A percentile compares a stretch with the other conserved stretches of the same genome.
These are phyloP conservation scores for Carollia perspicillata DNA, from an alignment of 2,113 vertebrate genomes.

Conservation along the genomic window DNA sequence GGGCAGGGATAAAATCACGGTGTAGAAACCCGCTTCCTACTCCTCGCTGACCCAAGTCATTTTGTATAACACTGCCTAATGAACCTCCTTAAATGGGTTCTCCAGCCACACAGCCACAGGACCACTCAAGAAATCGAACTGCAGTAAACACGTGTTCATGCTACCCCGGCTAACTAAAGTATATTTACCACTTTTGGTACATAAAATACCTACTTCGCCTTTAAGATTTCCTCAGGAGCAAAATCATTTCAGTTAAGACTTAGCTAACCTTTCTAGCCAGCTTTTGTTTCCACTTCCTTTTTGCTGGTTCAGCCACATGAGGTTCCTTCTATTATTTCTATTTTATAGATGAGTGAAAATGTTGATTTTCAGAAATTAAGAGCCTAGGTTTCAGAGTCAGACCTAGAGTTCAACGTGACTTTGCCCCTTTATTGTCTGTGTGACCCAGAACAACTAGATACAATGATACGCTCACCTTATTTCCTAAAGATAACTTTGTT, in stretches of 20 bases:
- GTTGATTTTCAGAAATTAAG: not conserved
- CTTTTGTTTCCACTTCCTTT: not conserved
- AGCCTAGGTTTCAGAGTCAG: not conserved
- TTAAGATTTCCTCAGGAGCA: not conserved
- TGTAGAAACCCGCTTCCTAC: not conserved
- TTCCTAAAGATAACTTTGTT: not conserved
- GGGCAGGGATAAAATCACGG: not conserved
- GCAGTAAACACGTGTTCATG: not conserved
- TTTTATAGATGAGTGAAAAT: not conserved
- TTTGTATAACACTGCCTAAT: not conserved
- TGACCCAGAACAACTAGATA: not conserved
- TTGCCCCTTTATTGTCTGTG: not conserved
- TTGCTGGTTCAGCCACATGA: not conserved
- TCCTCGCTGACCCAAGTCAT: not conserved
- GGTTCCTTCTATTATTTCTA: not conserved
- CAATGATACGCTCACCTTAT: not conserved
- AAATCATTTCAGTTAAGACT: not conserved
- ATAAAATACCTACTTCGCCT: not conserved
- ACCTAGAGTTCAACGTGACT: not conserved
- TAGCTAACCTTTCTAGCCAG: not conserved
- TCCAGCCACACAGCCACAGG: not conserved
- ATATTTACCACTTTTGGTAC: not conserved
- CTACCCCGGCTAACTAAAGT: accelerated
- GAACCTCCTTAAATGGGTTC: not conserved
- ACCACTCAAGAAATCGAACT: not conserved